phyloP scores from a whole-genome alignment of 1,140 invertebrate genomes.

The Charaxes varanes region DNA sequence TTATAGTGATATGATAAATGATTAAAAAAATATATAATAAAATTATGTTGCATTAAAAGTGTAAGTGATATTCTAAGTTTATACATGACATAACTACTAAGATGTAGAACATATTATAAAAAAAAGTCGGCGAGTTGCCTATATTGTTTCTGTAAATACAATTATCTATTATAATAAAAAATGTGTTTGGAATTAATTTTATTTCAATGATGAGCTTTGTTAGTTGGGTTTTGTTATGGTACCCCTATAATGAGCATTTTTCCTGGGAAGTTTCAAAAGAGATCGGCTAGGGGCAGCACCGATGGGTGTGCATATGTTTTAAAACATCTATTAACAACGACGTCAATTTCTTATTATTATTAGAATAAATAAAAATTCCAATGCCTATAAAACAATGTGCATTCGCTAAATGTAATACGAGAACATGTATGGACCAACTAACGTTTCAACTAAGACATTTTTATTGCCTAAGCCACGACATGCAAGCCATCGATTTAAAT shows the following conservation, averaged over 20 bases:
- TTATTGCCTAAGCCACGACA: too few relatives aligned
- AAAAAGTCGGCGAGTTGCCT: conserved; percentile 21
- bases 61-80: conserved; percentile 51
- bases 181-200: conserved; percentile 7
- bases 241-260: background rate
- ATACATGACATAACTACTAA: conserved; percentile 52
- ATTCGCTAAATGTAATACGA: too few relatives aligned
- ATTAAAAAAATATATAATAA: conserved; percentile 48
- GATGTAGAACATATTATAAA: conserved; percentile 27
- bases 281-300: too few relatives aligned
- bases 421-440: too few relatives aligned
- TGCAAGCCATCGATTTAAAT: too few relatives aligned
- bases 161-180: conserved; percentile 19
- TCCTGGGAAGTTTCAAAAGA: too few relatives aligned
- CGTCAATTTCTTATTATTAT: too few relatives aligned
- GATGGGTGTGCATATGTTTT: too few relatives aligned
- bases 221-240: background rate
- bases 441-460: too few relatives aligned
- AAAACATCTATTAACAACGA: too few relatives aligned
- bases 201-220: background rate
- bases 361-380: too few relatives aligned
- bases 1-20: conserved; percentile 61
- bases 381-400: too few relatives aligned
- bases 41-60: conserved; percentile 51
- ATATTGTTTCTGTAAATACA: conserved; percentile 56